Conservation (phyloP, 2,888 invertebrate species). For the Hypomecis punctinalis region DNA sequence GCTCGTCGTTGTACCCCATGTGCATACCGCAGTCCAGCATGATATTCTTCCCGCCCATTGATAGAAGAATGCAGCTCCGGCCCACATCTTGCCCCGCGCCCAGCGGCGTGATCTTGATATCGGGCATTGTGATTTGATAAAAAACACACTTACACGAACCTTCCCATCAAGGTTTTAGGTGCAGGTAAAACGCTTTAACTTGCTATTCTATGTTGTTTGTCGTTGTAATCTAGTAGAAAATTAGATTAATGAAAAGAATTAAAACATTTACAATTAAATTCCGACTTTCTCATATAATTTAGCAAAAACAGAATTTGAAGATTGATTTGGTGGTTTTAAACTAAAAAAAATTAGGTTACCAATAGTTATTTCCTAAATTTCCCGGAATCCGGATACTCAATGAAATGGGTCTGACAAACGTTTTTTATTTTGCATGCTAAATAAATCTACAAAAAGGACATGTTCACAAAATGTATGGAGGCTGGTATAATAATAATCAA, state of each 20-base stretch:
- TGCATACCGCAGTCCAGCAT: constrained; percentile 99
- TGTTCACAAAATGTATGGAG: no score
- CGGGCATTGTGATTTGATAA: constrained; percentile 86
- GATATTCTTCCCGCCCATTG: constrained; percentile 98
- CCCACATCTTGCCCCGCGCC: constrained; percentile 99
- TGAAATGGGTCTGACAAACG: no score
- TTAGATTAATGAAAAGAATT: neutral
- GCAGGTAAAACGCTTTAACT: neutral
- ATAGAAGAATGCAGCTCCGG: constrained; percentile 97
- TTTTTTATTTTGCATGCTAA: no score
- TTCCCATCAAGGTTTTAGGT: neutral
- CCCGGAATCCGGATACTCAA: no score
- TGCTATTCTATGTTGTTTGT: neutral
- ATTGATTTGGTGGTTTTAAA: no score
- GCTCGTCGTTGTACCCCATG: constrained; percentile 99
- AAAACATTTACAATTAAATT: neutral
- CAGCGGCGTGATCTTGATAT: constrained; percentile 94
- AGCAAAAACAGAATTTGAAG: no score
- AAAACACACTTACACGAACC: neutral
- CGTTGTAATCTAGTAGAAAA: neutral
- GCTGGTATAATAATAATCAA: no score
- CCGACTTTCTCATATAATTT: no score
- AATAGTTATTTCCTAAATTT: no score
- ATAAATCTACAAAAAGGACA: no score
- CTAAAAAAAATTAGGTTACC: no score